Evolutionary conservation across 1,140 invertebrate genomes (phyloP).

Genomic region (Glossosoma conforme): DNA sequence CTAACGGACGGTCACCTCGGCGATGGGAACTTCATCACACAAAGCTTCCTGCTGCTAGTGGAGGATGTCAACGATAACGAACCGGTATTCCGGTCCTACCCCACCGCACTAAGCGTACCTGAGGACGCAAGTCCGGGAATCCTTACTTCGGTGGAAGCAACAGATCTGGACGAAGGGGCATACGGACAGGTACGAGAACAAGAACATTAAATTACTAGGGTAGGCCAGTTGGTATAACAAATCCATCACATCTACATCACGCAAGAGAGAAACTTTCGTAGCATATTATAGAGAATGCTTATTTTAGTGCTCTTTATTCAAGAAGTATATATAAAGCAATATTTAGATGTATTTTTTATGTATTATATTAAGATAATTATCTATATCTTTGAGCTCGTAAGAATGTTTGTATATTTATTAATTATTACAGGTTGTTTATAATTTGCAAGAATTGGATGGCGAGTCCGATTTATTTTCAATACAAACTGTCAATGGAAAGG

Average conservation of each 20-base stretch:
- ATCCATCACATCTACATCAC: no score
- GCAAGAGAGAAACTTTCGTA: no score
- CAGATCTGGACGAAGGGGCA: constrained; percentile 82
- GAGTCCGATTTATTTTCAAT: constrained; percentile 76
- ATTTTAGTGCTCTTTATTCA: no score
- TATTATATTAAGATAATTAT: no score
- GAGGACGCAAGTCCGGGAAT: constrained; percentile 73
- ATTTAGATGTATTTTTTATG: no score
- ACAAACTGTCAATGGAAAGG: constrained; percentile 80
- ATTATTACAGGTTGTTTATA: constrained; percentile 53
- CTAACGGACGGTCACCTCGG: constrained; percentile 83
- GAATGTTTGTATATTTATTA: no score
- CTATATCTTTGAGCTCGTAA: no score
- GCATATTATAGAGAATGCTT: no score
- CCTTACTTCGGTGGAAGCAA: constrained; percentile 78
- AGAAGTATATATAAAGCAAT: no score
- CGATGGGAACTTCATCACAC: constrained; percentile 84
- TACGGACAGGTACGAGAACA: constrained; percentile 85
- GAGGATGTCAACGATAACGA: constrained; percentile 91
- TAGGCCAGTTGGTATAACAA: no score
- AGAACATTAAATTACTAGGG: no score
- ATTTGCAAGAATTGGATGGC: constrained; percentile 72
- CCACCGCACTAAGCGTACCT: constrained; percentile 69
- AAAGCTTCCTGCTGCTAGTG: constrained; percentile 80
- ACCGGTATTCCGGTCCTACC: constrained; percentile 81